Conservation (phyloP, 2,888 invertebrate genomes). For the Ypsolopha scabrella region DNA sequence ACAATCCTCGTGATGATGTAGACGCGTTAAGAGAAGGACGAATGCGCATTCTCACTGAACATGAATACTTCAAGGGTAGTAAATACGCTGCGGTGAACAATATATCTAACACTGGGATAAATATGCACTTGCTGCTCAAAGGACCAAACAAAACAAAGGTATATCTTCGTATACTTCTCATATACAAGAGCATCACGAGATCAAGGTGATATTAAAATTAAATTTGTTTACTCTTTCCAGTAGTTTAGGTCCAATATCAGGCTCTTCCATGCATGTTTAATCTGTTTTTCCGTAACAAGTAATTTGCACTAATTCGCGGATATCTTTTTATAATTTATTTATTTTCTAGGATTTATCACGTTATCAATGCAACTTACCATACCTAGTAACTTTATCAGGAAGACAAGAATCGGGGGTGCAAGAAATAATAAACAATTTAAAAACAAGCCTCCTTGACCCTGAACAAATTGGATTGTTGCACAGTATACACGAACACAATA, state of each 20-base stretch:
- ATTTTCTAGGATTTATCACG: slow-evolving; percentile 26
- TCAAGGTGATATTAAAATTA: no score
- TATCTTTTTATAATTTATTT: background rate
- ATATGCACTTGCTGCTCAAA: slow-evolving; percentile 36
- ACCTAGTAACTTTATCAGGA: slow-evolving; percentile 35
- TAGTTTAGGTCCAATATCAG: no score
- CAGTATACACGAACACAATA: slow-evolving; percentile 33
- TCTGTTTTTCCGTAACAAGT: no score
- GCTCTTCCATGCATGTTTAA: no score
- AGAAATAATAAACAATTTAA: slow-evolving; percentile 29
- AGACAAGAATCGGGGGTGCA: slow-evolving; percentile 31
- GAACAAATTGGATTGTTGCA: slow-evolving; percentile 45
- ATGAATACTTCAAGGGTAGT: slow-evolving; percentile 60
- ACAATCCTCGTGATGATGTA: slow-evolving; percentile 63
- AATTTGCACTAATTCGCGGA: no score
- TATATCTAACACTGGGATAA: slow-evolving; percentile 38
- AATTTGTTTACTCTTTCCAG: no score
- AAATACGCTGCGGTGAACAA: slow-evolving; percentile 44
- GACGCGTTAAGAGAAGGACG: slow-evolving; percentile 62
- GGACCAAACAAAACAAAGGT: slow-evolving; percentile 25
- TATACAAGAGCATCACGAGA: no score
- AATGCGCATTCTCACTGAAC: slow-evolving; percentile 68
- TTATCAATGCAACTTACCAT: slow-evolving; percentile 34
- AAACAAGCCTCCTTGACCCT: slow-evolving; percentile 36
- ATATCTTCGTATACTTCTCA: no score